Evolutionary conservation across 2,888 invertebrate species (phyloP).

Genomic region (Acrobasis repandana): DNA sequence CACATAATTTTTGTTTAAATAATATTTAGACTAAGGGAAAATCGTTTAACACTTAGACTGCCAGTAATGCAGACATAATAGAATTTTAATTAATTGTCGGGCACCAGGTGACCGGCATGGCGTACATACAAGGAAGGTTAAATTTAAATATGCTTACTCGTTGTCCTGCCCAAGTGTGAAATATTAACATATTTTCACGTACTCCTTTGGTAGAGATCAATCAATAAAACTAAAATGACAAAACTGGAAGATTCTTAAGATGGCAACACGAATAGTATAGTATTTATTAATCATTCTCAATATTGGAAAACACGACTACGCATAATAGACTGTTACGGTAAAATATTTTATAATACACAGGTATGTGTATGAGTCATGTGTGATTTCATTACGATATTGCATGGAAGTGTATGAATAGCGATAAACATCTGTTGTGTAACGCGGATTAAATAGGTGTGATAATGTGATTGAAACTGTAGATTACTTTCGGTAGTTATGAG

Average conservation of each 20-base stretch:
- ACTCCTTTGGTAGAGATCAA: no score
- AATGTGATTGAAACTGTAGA: constrained; percentile 3
- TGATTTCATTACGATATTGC: constrained; percentile 5
- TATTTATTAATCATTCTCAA: background rate
- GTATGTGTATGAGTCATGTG: constrained; percentile 7
- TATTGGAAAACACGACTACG: background rate
- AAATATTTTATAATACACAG: background rate
- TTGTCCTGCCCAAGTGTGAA: no score
- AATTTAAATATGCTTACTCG: no score
- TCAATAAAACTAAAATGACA: no score
- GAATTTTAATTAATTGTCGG: no score
- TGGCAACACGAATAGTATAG: background rate
- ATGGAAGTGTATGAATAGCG: background rate
- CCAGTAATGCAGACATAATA: no score
- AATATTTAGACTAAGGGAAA: no score
- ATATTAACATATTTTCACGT: no score
- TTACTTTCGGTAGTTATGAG: background rate
- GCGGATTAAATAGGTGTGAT: background rate
- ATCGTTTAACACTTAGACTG: no score
- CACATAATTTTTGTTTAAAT: no score
- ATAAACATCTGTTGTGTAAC: constrained; percentile 4
- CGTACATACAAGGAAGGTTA: no score
- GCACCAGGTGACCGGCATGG: no score
- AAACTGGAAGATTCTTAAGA: background rate
- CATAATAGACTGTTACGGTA: background rate